Conservation (phyloP, 2,797 vertebrate genomes). For the Glyptemys insculpta region DNA sequence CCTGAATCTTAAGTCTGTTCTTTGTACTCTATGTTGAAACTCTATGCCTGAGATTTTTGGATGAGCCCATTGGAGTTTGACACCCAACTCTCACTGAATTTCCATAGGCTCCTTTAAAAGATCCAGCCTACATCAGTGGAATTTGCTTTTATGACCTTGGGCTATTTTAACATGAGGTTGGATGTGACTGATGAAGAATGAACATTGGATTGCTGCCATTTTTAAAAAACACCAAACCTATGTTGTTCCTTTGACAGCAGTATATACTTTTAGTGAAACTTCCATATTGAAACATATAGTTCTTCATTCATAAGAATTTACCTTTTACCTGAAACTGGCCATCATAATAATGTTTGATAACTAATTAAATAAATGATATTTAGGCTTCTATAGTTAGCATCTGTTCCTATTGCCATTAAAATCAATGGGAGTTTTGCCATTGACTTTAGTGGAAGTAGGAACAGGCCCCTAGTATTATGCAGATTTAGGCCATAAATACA, state of each 20-base stretch:
- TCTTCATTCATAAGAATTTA: constrained; percentile 27
- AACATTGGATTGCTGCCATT: background rate
- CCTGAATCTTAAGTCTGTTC: background rate
- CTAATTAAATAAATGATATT: background rate
- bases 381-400: background rate
- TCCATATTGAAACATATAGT: background rate
- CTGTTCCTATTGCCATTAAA: background rate
- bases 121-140: background rate
- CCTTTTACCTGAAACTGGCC: background rate
- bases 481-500: background rate
- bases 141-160: background rate
- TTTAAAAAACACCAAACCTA: background rate
- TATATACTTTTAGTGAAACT: background rate
- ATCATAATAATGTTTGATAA: constrained; percentile 2
- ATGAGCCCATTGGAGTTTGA: background rate
- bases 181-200: background rate
- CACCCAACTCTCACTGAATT: background rate
- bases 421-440: background rate
- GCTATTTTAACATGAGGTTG: background rate
- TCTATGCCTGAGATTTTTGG: background rate
- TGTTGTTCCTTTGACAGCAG: background rate
- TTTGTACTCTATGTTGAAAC: background rate
- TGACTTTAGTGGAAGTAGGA: background rate
- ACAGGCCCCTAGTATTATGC: background rate
- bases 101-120: background rate